These are phyloP conservation scores for Cygnus olor DNA, from an alignment of 2,797 vertebrate genomes.

Conservation along the genomic window DNA sequence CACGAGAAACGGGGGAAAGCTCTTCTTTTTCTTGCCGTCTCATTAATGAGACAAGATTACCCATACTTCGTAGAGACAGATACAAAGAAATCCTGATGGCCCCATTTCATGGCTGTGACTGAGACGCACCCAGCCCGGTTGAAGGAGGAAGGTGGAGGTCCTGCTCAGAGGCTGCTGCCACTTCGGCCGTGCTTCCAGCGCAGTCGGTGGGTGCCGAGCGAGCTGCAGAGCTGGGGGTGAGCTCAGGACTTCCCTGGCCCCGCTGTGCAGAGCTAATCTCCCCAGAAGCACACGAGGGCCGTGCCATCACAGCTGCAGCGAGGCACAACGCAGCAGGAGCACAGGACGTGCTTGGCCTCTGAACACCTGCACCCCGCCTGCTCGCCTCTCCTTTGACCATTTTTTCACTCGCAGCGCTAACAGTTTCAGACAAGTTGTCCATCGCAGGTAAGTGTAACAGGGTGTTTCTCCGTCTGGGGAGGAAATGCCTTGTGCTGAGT, in stretches of 20 bases:
- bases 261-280: neutral
- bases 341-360: neutral
- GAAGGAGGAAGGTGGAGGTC: neutral
- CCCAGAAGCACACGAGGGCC: rapidly evolving
- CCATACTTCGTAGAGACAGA: neutral
- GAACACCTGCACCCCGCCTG: neutral
- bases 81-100: neutral
- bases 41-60: neutral
- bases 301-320: neutral
- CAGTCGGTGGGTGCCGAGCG: rapidly evolving
- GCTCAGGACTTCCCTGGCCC: neutral
- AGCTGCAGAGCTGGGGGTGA: neutral
- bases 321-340: neutral
- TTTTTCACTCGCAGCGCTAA: neutral
- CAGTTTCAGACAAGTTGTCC: neutral
- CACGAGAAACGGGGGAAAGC: neutral
- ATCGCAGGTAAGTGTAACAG: slow-evolving; percentile 4
- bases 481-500: neutral
- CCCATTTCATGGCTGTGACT: neutral
- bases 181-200: rapidly evolving
- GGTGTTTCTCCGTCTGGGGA: neutral
- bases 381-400: neutral
- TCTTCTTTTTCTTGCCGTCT: neutral
- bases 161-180: neutral
- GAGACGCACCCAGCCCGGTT: rapidly evolving